Base-by-base conservation (phyloP, 2,888 invertebrate genomes). In the Ernsta delagoae region DNA sequence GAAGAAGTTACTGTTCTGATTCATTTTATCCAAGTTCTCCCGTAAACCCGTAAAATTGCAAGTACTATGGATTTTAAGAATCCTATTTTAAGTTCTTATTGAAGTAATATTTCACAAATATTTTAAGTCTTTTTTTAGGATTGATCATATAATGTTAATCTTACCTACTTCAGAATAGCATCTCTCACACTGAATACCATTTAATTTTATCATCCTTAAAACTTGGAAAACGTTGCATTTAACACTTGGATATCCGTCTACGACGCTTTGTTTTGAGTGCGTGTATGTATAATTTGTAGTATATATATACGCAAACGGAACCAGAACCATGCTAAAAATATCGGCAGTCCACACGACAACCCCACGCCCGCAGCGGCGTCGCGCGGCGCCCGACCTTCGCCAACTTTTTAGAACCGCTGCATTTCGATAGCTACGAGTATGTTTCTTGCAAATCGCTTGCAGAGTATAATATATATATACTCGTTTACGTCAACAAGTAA, bases 301-400 rank as follows among this genome's bases (percentile, higher is more conserved):
- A 4, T 31, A 31, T 31, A 31, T 31, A 0, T 16, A 16, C 56
- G 53, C 11, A 39, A 48, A 24, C 24, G 53, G 59, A 61, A 59
- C 67, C 50, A 65, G 72, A 65, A 57, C 63, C 70, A 31, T 31
- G 66, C 71, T 72, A 73, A 71, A 74, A 71, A 73, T 73, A 74
- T 43, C 64, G 41, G 3, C 59, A 43, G 61, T 54, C 63, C 61
- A 9, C 70, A 34, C 39, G 57, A 41, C 62, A 62, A 70, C 59
- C 53, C 71, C 60, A 50, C 61, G 61, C 11, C 61, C 31, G 31
- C 31, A 31, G 48, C 61, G 62, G 34, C 62, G 62, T 57, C 65
- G 54, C 60, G 65, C 31, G 31, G 50, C 70, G 65, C 56, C 64
- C 61, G 73, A 71, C 74, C 74, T 74, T 74, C 74, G 65, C 63